A percentile compares a stretch with the other conserved stretches of the same genome.
phyloP scores from a whole-genome alignment of 2,113 vertebrate species.

The Pteruthius melanotis region DNA sequence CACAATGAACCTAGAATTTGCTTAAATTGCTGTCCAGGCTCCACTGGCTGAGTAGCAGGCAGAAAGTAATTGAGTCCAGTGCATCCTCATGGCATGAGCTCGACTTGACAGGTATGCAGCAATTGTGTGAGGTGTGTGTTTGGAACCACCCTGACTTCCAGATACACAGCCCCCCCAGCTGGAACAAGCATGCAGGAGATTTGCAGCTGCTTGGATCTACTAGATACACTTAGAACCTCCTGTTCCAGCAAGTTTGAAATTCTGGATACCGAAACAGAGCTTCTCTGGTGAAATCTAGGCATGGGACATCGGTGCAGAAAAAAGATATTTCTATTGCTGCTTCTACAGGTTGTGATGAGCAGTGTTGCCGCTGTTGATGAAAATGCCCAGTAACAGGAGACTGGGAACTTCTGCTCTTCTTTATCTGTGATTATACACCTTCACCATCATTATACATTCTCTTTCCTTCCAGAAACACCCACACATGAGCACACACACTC shows the following conservation, averaged over 20 bases:
- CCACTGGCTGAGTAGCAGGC: background rate
- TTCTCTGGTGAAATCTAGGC: background rate
- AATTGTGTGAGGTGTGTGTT: background rate
- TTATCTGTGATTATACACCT: background rate
- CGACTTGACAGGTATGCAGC: background rate
- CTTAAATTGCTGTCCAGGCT: background rate
- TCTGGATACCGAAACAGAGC: background rate
- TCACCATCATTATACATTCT: background rate
- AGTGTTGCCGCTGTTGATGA: background rate
- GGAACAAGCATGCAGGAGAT: background rate
- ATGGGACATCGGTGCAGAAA: background rate
- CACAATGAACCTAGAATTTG: background rate
- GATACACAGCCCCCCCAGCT: background rate
- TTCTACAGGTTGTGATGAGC: background rate
- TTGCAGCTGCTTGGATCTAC: background rate
- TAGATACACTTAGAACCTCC: background rate
- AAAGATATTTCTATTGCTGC: background rate
- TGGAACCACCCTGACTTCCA: background rate
- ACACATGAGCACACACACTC: background rate
- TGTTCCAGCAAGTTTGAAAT: background rate
- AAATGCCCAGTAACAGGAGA: background rate
- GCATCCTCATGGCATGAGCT: background rate
- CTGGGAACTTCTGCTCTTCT: background rate
- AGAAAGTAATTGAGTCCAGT: background rate
- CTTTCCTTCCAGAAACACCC: background rate